Evolutionary conservation across 2,888 invertebrate species (phyloP).

Genomic region (Eristalis pertinax): DNA sequence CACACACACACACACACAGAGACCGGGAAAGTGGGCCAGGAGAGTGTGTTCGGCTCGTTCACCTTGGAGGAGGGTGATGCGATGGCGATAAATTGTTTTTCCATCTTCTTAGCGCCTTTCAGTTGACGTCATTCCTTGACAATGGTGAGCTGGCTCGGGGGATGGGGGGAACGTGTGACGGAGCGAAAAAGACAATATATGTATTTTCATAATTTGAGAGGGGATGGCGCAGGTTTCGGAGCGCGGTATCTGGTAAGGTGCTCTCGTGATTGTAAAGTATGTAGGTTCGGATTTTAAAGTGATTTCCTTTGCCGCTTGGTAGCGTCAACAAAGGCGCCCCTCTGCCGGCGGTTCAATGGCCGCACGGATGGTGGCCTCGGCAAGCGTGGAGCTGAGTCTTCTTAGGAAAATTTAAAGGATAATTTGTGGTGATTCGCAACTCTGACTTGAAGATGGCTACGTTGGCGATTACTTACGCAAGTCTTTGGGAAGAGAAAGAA

Average conservation of each 20-base stretch:
- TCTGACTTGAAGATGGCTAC: slow-evolving; percentile 7
- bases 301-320: neutral
- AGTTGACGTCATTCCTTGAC: neutral
- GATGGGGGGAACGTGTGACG: neutral
- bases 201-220: slow-evolving; percentile 14
- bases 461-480: neutral
- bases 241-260: neutral
- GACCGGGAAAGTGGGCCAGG: neutral
- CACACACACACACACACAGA: slow-evolving; percentile 4
- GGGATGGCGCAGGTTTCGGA: neutral
- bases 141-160: neutral
- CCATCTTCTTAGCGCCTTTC: neutral
- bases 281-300: neutral
- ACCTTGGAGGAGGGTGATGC: neutral
- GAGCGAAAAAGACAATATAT: slow-evolving; percentile 18
- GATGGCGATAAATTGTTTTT: neutral
- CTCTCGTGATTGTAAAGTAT: neutral
- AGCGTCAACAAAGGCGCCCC: neutral
- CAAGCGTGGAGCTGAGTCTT: neutral
- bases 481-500: neutral
- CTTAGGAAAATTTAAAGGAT: neutral
- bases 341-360: neutral
- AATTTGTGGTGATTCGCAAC: slow-evolving; percentile 3
- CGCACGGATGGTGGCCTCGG: neutral
- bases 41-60: no score